Conservation (phyloP, 30 jellyfish, hydroid and myxozoan genomes). For the Aurelia sp. region DNA sequence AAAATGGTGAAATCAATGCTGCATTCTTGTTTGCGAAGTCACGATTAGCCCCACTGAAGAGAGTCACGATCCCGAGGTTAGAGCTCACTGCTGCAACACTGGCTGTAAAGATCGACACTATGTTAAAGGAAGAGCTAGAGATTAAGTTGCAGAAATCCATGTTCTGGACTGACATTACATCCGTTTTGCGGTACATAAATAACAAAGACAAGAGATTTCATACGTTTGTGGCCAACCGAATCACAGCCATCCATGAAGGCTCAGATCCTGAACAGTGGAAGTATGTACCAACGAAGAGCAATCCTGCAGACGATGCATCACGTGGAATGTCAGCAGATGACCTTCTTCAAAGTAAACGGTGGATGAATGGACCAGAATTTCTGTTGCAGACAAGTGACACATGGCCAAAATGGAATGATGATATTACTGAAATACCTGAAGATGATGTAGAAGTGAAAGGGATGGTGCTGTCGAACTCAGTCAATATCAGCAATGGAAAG, state of each 20-base stretch:
- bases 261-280: constrained; percentile 36
- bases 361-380: too few relatives aligned
- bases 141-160: constrained; percentile 1
- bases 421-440: too few relatives aligned
- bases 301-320: constrained; percentile 73
- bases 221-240: constrained; percentile 62
- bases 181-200: constrained; percentile 58
- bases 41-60: constrained; percentile 65
- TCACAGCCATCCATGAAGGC: constrained; percentile 48
- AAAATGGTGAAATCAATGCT: constrained; percentile 28
- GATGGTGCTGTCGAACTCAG: too few relatives aligned
- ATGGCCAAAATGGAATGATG: too few relatives aligned
- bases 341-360: too few relatives aligned
- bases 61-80: constrained; percentile 57
- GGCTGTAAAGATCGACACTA: constrained; percentile 55
- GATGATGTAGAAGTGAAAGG: too few relatives aligned
- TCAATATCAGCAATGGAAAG: too few relatives aligned
- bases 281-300: constrained; percentile 43
- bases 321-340: too few relatives aligned
- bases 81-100: constrained; percentile 76
- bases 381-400: too few relatives aligned
- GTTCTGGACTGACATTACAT: constrained; percentile 73
- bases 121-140: constrained; percentile 61
- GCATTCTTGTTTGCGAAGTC: constrained; percentile 60
- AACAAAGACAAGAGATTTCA: constrained; percentile 57